Base-by-base conservation (phyloP, 2,113 vertebrate species). In the Procapra przewalskii region DNA sequence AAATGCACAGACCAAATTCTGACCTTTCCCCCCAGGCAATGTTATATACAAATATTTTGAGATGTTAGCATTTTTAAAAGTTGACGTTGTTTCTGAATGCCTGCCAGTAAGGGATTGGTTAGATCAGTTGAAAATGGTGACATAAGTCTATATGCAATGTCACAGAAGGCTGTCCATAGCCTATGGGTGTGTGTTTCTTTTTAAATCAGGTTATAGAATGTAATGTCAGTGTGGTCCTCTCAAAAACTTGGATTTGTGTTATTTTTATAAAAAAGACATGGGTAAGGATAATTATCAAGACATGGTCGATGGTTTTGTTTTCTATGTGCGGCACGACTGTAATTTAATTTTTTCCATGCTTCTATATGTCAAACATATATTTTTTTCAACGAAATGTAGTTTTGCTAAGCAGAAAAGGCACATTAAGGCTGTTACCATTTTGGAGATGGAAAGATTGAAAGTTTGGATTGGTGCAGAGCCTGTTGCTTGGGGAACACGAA, bases 1-100 rank as follows among this genome's bases (percentile, higher is more conserved):
- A 94, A 91, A 83, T 67, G 9, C 43, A 91, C n/a, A 91, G 54
- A 84, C 11, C 71, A 23, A 43, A 86, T 91, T 77, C 52, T 29
- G 21, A 77, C n/a, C 36, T 75, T 59, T 23, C 15, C 54, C 29
- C 4, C 31, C 10, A 50, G 15, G 91, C 10, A 88, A 3, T 60
- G 45, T 23, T 91, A 67, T 94, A 75, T 80, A 31, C 54, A 97
- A 85, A 82, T 97, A 92, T 36, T 95, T 93, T 82, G 64, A 97
- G 77, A 84, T 75, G 81, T 60, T 93, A 55, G 36, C 67, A 86
- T 94, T 98, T 87, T 91, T 91, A 62, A 89, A 94, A 91, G 75
- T 86, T 91, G 67, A 94, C 27, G 71, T 81, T 43, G 16, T 79
- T 94, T 31, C n/a, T 59, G 59, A 91, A 89, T 89, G 82, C n/a